Percentiles rank a stretch among this genome's conserved stretches.
Evolutionary conservation across 2,888 invertebrate genomes (phyloP).

Genomic region (Yponomeuta sedellus): DNA sequence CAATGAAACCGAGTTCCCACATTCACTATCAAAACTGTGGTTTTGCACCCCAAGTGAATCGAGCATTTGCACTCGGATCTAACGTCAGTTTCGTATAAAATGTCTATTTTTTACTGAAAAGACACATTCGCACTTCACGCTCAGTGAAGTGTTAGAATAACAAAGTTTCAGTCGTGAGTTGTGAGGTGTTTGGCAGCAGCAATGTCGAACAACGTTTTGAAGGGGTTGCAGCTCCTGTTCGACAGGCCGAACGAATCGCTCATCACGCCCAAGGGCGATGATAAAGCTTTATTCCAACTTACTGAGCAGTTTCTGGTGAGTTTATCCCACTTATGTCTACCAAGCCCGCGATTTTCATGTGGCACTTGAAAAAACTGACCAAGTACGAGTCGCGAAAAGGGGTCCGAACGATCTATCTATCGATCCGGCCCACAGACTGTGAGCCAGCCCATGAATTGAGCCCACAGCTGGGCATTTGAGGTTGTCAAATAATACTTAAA

Average conservation of each 20-base stretch:
- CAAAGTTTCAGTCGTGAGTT: neutral
- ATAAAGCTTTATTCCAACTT: slow-evolving; percentile 77
- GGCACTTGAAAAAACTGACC: no score
- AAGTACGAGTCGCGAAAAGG: no score
- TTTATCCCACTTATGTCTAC: no score
- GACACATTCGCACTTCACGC: neutral
- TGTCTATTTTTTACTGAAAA: neutral
- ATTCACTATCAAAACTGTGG: neutral
- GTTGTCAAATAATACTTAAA: no score
- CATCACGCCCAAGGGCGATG: slow-evolving; percentile 78
- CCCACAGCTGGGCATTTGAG: no score
- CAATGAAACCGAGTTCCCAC: neutral
- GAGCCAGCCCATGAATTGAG: no score
- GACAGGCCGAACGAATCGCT: slow-evolving; percentile 79
- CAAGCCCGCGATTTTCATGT: no score
- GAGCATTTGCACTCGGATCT: neutral
- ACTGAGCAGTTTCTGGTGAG: slow-evolving; percentile 79
- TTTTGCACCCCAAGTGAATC: neutral
- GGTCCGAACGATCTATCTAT: no score
- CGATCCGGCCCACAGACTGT: no score
- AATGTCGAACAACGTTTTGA: slow-evolving; percentile 40
- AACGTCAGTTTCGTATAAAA: neutral
- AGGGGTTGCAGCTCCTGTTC: slow-evolving; percentile 63
- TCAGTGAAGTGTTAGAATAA: slow-evolving; percentile 1
- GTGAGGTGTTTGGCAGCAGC: slow-evolving; percentile 20